A percentile compares a stretch with the other conserved stretches of the same genome.
These are phyloP conservation scores for Pongo abelii DNA, from an alignment of 2,113 vertebrate genomes.

Conservation along the genomic window DNA sequence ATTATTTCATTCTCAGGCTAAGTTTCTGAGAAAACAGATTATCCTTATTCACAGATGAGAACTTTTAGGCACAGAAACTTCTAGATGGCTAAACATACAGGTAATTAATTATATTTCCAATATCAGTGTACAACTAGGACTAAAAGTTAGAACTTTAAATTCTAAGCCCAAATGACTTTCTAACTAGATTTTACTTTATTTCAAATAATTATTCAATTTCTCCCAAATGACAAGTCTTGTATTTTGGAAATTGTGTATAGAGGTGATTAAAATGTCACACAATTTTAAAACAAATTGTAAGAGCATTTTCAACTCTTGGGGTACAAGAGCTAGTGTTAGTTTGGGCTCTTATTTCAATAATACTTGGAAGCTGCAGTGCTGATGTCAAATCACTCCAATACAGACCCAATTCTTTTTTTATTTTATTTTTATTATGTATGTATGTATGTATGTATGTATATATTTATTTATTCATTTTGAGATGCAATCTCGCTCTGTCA, in stretches of 20 bases:
- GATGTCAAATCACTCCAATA: not conserved
- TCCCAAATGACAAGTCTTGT: not conserved
- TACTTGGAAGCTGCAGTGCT: not conserved
- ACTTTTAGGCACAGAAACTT: not conserved
- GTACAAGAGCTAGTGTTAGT: not conserved
- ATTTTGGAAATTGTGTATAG: not conserved
- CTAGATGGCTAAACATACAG: not conserved
- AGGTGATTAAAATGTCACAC: not conserved
- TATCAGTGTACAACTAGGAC: not conserved
- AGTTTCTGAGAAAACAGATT: not conserved
- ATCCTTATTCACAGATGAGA: not conserved
- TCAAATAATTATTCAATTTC: not conserved
- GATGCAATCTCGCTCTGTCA: too few species aligned
- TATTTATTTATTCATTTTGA: too few species aligned
- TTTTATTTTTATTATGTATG: too few species aligned
- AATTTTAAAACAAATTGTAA: slow-evolving; percentile 16
- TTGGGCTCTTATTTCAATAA: not conserved
- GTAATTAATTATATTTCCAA: not conserved
- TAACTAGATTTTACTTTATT: not conserved
- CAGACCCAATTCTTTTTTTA: not conserved
- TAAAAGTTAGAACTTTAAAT: not conserved
- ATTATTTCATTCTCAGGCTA: not conserved
- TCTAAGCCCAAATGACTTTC: not conserved
- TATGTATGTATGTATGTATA: too few species aligned
- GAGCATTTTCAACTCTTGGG: not conserved